Evolutionary conservation across 2,113 vertebrate species (phyloP), one percentile per base, ranked within the genome.

Genomic region (Progne subis): DNA sequence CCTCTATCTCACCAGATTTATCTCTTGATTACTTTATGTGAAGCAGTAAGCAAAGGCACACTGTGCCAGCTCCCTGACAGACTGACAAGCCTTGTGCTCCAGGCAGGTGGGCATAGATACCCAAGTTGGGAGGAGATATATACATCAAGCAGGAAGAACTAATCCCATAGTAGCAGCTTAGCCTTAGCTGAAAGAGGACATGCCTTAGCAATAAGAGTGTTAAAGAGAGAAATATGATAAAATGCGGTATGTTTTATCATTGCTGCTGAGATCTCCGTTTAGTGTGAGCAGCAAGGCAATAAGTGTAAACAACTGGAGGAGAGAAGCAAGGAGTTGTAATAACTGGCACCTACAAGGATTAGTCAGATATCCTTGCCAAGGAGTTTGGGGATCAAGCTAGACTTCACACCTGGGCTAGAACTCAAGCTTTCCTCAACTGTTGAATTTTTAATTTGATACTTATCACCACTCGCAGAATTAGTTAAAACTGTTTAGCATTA

Each of bases 121-220:
- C 25, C 0, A 3, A 69, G 31, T 0, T 49, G 29, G 21, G 37
- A 82, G 11, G 12, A 2, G 0, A 75, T 31, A 15, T 0, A 68
- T 11, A 16, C 43, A 53, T 23, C n/a, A 7, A 85, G 53, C 19
- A 56, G 24, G 29, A 78, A 63, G 29, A 14, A 92, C 71, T 8
- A 28, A 6, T 67, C 34, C 6, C 50, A 10, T 18, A 41, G 14
- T 43, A 70, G 11, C 49, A 31, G n/a, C 26, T 71, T 46, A 78
- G 14, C 31, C 31, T 57, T 25, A 16, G 6, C 41, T 75, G 43
- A 63, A 85, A 55, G 5, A 39, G 47, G 16, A 59, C 2, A 1
- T 9, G 4, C 28, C 47, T 65, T 31, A 34, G 8, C 12, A 72
- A 4, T 19, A 3, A 32, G 24, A n/a, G 25, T 1, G 1, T 34